These are phyloP conservation scores for Rhyzopertha dominica DNA, from an alignment of 1,140 invertebrate species.

Conservation along the genomic window DNA sequence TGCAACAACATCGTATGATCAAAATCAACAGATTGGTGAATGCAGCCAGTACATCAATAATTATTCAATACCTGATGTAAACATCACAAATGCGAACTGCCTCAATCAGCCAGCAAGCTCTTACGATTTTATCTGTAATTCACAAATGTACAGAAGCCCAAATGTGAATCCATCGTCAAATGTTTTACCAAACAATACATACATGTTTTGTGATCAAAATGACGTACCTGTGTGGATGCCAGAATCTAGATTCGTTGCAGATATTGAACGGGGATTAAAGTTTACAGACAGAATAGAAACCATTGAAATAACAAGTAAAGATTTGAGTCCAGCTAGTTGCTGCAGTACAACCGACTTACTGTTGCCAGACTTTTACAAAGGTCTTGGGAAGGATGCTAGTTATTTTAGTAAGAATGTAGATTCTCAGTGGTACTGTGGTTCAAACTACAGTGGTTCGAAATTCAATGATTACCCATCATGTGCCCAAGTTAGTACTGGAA, in stretches of 20 bases:
- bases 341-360: slow-evolving; percentile 29
- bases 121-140: too few species aligned
- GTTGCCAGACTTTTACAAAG: slow-evolving; percentile 25
- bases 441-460: slow-evolving; percentile 23
- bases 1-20: too few species aligned
- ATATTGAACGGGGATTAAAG: too few species aligned
- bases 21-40: too few species aligned
- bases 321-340: slow-evolving; percentile 34
- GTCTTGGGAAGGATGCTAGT: slow-evolving; percentile 14
- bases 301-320: slow-evolving; percentile 33
- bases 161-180: too few species aligned
- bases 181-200: too few species aligned
- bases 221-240: slow-evolving; percentile 5
- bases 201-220: too few species aligned
- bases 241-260: slow-evolving; percentile 12
- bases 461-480: slow-evolving; percentile 33
- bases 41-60: too few species aligned
- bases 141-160: too few species aligned
- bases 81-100: too few species aligned
- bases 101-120: too few species aligned
- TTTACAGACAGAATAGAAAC: slow-evolving; percentile 31
- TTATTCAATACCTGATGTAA: too few species aligned
- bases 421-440: slow-evolving; percentile 19
- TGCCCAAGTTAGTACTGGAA: slow-evolving; percentile 24
- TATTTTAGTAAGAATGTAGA: slow-evolving; percentile 23